Base-by-base conservation (phyloP, 37 sponge, comb jelly and placozoan genomes). In the Beroe ovata region DNA sequence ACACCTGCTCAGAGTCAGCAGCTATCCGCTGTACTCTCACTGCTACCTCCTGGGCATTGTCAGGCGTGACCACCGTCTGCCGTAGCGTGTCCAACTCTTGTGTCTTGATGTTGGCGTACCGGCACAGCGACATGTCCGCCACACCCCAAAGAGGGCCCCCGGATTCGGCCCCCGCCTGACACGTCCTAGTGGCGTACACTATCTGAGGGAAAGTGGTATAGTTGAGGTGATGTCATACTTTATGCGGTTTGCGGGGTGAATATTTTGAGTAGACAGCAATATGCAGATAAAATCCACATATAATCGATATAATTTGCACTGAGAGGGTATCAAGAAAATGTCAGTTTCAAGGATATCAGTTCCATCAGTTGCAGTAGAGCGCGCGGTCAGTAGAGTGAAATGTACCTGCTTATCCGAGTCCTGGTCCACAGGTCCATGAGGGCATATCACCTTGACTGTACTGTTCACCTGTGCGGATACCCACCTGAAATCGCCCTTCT, bases 401-500 rank as follows among this genome's bases (percentile, higher is more conserved):
- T n/a, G n/a, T n/a, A 47, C 54, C 11, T 47, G 54, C 6, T 47
- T 11, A 11, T 11, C 11, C 54, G 11, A 16, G 54, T 47, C 54
- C 11, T 6, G 54, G 54, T 42, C 54, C 16, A 42, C 84, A 8
- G 38, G 22, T 22, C 84, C 84, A 77, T 77, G 84, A 77, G 84
- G 84, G 38, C 84, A 77, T 1, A 77, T 33, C 23, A 42, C 42
- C 54, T 42, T 77, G 28, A 77, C 84, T 11, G 42, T 77, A 25
- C 42, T 42, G 54, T 42, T 42, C 20, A 35, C 33, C 20, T 30
- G 33, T 18, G 84, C 84, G 18, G 84, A 20, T 0, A 77, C 84
- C 84, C 84, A 77, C 28, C 36, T 8, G 28, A 77, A 77, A 30
- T 21, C 54, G 8, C 84, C 84, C 54, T 77, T 77, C 25, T 77